A percentile compares a stretch with the other conserved stretches of the same genome.
phyloP scores from a whole-genome alignment of 2,888 invertebrate genomes.

The Napeogenes sylphis region DNA sequence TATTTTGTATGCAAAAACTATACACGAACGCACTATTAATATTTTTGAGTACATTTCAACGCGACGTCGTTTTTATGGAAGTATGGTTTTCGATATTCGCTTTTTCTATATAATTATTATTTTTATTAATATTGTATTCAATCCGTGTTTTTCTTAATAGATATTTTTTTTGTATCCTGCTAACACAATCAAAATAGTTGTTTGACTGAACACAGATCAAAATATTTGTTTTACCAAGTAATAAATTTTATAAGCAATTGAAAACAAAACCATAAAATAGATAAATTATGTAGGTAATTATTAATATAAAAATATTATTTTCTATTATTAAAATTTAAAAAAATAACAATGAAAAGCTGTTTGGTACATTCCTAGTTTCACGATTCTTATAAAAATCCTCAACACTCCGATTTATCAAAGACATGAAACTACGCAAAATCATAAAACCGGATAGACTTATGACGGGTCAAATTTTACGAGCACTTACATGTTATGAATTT shows the following conservation, averaged over 20 bases:
- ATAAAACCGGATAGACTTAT: conserved; percentile 27
- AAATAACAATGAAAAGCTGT: too few relatives aligned
- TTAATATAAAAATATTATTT: too few relatives aligned
- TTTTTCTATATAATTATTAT: too few relatives aligned
- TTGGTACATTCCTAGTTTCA: neutral
- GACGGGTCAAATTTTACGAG: conserved; percentile 28
- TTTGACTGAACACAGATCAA: too few relatives aligned
- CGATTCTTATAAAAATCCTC: neutral
- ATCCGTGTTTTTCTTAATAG: too few relatives aligned
- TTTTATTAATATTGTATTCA: conserved; percentile 7
- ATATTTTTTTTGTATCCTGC: too few relatives aligned
- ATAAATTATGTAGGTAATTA: too few relatives aligned
- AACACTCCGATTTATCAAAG: conserved; percentile 7
- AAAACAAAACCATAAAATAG: too few relatives aligned
- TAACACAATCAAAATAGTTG: too few relatives aligned
- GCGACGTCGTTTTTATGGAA: conserved; percentile 31
- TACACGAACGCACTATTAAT: conserved; percentile 35
- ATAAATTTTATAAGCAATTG: too few relatives aligned
- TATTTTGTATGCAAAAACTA: conserved; percentile 35
- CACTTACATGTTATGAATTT: conserved; percentile 32
- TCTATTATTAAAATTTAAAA: too few relatives aligned
- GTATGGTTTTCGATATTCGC: conserved; percentile 22
- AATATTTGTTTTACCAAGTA: too few relatives aligned
- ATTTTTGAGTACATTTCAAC: conserved; percentile 33
- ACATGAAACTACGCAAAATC: conserved; percentile 26